These are phyloP conservation scores for Crypturellus undulatus DNA, from an alignment of 2,113 vertebrate species.

Conservation along the genomic window DNA sequence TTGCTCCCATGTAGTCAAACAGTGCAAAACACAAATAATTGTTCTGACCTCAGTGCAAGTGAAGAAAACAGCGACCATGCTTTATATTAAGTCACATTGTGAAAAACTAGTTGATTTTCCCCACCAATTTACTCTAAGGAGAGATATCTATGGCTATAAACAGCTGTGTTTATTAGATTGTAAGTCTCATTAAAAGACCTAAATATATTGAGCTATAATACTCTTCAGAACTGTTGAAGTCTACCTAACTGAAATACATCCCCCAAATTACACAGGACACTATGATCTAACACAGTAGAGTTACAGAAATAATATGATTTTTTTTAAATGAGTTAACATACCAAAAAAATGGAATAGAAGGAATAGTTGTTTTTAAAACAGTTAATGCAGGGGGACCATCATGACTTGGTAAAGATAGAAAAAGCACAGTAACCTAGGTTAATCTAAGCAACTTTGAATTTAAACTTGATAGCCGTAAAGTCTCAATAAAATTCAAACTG, in stretches of 20 bases:
- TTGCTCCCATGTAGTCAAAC: conserved; percentile 49
- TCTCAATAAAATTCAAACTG: neutral
- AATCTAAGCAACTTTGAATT: neutral
- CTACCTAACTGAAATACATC: conserved; percentile 34
- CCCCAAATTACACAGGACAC: conserved; percentile 1
- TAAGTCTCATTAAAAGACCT: conserved; percentile 6
- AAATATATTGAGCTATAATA: conserved; percentile 2
- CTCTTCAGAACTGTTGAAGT: conserved; percentile 36
- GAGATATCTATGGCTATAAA: neutral
- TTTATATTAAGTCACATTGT: conserved; percentile 14
- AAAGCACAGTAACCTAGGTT: neutral
- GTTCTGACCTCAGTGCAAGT: conserved; percentile 12
- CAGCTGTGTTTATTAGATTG: conserved; percentile 47
- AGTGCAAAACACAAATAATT: conserved; percentile 7
- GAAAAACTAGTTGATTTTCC: conserved; percentile 37
- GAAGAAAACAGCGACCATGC: neutral
- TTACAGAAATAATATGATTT: neutral
- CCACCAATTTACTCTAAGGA: conserved; percentile 2
- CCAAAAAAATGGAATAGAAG: neutral
- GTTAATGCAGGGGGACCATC: neutral
- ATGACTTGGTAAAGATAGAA: neutral
- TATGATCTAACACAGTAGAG: neutral
- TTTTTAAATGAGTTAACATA: neutral
- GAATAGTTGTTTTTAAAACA: neutral
- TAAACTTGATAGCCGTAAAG: neutral